A percentile compares a stretch with the other conserved stretches of the same genome.
These are phyloP conservation scores for Bubalus kerabau DNA, from an alignment of 2,113 vertebrate species.

Conservation along the genomic window DNA sequence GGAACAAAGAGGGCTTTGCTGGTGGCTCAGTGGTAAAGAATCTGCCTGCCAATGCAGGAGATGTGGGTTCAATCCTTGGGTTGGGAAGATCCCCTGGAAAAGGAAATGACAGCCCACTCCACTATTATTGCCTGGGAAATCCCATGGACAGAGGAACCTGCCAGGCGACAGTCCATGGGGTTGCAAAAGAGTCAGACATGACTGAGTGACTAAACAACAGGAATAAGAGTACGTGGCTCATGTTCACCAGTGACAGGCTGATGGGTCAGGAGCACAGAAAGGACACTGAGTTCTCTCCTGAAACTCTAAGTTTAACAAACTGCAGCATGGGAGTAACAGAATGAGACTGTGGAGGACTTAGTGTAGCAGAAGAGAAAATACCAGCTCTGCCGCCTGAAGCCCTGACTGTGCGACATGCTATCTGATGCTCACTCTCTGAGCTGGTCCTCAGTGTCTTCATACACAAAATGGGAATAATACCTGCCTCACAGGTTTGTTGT, in stretches of 20 bases:
- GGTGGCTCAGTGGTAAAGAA: neutral
- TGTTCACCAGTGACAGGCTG: neutral
- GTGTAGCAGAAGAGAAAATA: rapidly evolving
- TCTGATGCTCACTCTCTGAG: neutral
- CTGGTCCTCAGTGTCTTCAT: neutral
- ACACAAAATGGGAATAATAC: neutral
- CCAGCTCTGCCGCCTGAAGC: neutral
- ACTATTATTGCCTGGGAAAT: neutral
- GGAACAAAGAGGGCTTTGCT: neutral
- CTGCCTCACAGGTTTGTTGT: neutral
- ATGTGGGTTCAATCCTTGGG: neutral
- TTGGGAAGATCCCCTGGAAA: neutral
- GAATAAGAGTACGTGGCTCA: neutral
- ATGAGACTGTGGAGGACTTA: rapidly evolving
- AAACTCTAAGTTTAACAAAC: neutral
- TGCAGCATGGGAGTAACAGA: neutral
- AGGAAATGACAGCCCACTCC: neutral
- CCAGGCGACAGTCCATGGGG: neutral
- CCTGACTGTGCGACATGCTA: neutral
- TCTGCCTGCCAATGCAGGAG: neutral
- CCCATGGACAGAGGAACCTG: neutral
- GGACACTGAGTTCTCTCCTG: neutral
- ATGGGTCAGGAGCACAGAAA: neutral
- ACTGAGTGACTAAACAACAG: neutral
- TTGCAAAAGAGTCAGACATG: neutral